phyloP scores from a whole-genome alignment of 2,113 vertebrate genomes.

The Sitta europaea region DNA sequence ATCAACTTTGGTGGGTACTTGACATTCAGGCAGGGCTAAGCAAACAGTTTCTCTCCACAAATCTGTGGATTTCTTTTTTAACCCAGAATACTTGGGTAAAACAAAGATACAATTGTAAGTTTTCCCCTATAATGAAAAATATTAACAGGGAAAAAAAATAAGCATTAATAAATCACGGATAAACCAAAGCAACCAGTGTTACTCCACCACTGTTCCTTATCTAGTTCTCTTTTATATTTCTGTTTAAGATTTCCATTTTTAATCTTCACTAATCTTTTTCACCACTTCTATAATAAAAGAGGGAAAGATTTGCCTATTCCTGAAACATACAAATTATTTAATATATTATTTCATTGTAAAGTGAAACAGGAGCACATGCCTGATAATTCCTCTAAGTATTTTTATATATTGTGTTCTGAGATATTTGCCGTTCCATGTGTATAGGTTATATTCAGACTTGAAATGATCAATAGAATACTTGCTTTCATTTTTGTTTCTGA shows the following conservation, averaged over 20 bases:
- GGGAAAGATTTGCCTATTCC: neutral
- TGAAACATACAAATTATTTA: neutral
- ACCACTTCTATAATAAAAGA: neutral
- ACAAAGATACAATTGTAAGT: neutral
- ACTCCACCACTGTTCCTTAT: neutral
- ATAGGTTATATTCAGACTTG: neutral
- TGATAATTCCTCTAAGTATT: neutral
- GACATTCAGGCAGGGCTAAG: neutral
- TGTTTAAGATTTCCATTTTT: neutral
- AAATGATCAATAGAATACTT: neutral
- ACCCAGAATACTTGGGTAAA: neutral
- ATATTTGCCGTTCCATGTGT: neutral
- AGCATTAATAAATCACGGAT: neutral
- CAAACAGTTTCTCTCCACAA: neutral
- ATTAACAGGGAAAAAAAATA: accelerated
- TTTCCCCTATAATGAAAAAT: neutral
- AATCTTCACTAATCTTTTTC: neutral
- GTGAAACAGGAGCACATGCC: neutral
- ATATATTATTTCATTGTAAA: neutral
- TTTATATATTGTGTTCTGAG: neutral
- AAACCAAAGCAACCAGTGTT: neutral
- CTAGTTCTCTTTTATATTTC: neutral
- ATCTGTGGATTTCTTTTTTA: neutral
- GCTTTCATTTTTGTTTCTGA: neutral
- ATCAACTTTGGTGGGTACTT: neutral